phyloP scores from a whole-genome alignment of 2,888 invertebrate genomes.

The Hyles lineata region DNA sequence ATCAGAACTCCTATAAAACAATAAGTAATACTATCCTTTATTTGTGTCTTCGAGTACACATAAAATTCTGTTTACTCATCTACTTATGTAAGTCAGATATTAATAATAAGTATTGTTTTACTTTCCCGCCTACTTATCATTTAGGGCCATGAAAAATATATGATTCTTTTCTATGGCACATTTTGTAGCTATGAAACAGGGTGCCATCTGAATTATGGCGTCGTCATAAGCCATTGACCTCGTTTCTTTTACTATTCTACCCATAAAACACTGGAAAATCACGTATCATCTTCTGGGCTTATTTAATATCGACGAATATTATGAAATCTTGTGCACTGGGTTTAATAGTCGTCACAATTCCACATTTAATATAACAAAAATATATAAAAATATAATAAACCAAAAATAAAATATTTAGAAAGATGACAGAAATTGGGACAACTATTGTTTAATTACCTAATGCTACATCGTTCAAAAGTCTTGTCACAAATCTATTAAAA shows the following conservation, averaged over 20 bases:
- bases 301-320: constrained; percentile 41
- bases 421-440: neutral
- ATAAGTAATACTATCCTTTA: neutral
- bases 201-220: constrained; percentile 40
- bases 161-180: constrained; percentile 25
- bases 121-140: neutral
- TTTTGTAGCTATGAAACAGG: constrained; percentile 36
- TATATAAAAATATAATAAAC: neutral
- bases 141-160: constrained; percentile 9
- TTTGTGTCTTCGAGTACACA: neutral
- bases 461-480: neutral
- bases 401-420: neutral
- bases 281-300: constrained; percentile 42
- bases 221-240: constrained; percentile 55
- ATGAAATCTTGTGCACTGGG: constrained; percentile 29
- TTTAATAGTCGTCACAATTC: neutral
- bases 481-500: no score
- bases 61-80: constrained; percentile 13
- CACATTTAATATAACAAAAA: neutral
- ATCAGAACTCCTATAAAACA: no score
- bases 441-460: neutral
- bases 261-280: constrained; percentile 58
- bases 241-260: constrained; percentile 59
- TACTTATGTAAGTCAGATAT: neutral
- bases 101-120: neutral